Percentiles rank a stretch among this genome's conserved stretches.
phyloP scores from a whole-genome alignment of 2,797 vertebrate species.

The Spinibarbus caldwelli region DNA sequence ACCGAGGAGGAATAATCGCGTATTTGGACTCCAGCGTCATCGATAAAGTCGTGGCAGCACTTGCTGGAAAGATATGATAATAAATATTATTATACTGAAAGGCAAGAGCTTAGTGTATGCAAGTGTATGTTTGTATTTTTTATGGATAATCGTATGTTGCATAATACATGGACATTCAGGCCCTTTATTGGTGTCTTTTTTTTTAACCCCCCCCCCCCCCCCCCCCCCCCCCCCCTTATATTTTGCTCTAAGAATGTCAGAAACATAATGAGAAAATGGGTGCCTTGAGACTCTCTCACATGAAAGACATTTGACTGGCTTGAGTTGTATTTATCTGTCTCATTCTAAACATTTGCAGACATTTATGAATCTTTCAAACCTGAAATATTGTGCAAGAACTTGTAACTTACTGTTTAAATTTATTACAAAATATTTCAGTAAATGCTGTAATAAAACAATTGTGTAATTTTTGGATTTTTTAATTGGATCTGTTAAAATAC shows the following conservation, averaged over 20 bases:
- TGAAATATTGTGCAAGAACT: not conserved
- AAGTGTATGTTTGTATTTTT: not conserved
- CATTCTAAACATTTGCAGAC: not conserved
- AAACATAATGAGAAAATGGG: not conserved
- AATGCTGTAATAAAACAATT: not conserved
- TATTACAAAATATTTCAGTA: not conserved
- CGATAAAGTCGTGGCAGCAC: constrained; percentile 60
- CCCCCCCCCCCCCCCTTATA: too few species aligned
- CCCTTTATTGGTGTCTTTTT: too few species aligned
- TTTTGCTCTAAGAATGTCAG: not conserved
- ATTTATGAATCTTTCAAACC: not conserved
- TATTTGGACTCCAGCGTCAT: constrained; percentile 77
- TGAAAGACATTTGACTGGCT: not conserved
- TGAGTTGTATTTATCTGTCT: not conserved
- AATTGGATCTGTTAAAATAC: not conserved
- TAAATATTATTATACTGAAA: not conserved
- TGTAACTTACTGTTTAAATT: not conserved
- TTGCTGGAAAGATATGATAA: constrained; percentile 71
- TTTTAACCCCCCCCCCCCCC: too few species aligned
- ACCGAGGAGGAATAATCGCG: constrained; percentile 84
- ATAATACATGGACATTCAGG: not conserved
- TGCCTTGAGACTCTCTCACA: not conserved
- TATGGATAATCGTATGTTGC: not conserved
- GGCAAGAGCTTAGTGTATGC: not conserved
- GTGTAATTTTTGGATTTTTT: not conserved